phyloP scores from a whole-genome alignment of 2,888 invertebrate species.

The Trilocha varians region DNA sequence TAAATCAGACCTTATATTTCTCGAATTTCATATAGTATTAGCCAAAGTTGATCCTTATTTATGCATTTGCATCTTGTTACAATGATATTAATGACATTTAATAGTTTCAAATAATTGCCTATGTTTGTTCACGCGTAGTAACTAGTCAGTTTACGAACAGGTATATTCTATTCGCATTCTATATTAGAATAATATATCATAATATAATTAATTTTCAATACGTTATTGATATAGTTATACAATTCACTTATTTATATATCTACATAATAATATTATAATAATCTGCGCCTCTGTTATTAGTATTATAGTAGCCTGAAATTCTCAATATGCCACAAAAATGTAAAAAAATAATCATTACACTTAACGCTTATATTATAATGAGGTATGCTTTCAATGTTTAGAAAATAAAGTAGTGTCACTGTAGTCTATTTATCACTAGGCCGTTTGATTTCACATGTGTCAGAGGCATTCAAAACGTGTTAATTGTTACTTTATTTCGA shows the following conservation, averaged over 20 bases:
- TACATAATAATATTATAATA: not conserved
- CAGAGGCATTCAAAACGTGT: conserved; percentile 14
- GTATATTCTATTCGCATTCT: conserved; percentile 27
- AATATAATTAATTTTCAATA: conserved; percentile 20
- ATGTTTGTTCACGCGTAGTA: conserved; percentile 19
- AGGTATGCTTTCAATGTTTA: conserved; percentile 55
- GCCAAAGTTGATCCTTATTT: too few relatives aligned
- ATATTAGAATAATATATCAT: conserved; percentile 11
- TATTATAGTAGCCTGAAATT: conserved; percentile 6
- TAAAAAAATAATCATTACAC: not conserved
- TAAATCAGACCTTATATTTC: conserved; percentile 25
- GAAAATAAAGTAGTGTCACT: conserved; percentile 33
- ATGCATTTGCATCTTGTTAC: too few relatives aligned
- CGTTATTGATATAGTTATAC: conserved; percentile 28
- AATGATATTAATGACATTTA: too few relatives aligned
- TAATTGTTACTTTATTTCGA: conserved; percentile 1
- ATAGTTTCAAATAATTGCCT: not conserved
- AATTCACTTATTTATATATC: conserved; percentile 13
- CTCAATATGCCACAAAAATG: not conserved
- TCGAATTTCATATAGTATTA: conserved; percentile 29
- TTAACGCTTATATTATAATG: not conserved
- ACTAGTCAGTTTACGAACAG: conserved; percentile 37
- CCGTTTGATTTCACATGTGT: conserved; percentile 31
- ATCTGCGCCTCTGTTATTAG: conserved; percentile 3
- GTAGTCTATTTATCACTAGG: conserved; percentile 31